Evolutionary conservation across 2,113 vertebrate genomes (phyloP).

Genomic region (Malurus elegans): DNA sequence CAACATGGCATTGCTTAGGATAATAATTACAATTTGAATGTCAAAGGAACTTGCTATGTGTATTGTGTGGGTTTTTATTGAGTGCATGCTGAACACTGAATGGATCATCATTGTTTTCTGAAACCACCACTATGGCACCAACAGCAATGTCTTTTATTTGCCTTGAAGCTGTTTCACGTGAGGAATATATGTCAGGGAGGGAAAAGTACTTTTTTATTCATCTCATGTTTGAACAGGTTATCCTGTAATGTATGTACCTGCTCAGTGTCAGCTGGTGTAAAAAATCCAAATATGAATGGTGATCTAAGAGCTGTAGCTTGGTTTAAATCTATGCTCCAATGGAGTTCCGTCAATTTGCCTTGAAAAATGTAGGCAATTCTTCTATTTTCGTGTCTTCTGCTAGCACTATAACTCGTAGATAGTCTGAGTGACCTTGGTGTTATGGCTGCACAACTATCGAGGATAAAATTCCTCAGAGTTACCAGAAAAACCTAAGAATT

Average conservation of each 20-base stretch:
- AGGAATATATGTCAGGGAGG: not conserved
- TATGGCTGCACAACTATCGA: rapidly evolving
- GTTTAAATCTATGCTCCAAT: not conserved
- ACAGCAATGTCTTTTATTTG: not conserved
- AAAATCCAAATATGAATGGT: not conserved
- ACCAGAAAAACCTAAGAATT: not conserved
- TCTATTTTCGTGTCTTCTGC: not conserved
- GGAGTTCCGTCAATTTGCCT: not conserved
- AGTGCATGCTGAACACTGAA: not conserved
- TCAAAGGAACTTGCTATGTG: not conserved
- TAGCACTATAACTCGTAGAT: not conserved
- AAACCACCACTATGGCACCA: not conserved
- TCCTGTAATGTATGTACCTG: not conserved
- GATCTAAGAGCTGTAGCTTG: not conserved
- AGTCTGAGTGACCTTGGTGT: not conserved
- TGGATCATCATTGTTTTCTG: not conserved
- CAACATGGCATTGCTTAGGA: not conserved
- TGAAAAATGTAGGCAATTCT: not conserved
- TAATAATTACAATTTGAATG: not conserved
- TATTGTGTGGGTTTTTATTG: not conserved
- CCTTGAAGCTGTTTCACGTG: not conserved
- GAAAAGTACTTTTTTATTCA: not conserved
- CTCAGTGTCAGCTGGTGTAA: not conserved
- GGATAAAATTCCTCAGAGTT: not conserved
- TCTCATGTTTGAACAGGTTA: not conserved